Percentiles rank a stretch among this genome's conserved stretches.
phyloP scores from a whole-genome alignment of 2,888 invertebrate genomes.

The Philaethria dido region DNA sequence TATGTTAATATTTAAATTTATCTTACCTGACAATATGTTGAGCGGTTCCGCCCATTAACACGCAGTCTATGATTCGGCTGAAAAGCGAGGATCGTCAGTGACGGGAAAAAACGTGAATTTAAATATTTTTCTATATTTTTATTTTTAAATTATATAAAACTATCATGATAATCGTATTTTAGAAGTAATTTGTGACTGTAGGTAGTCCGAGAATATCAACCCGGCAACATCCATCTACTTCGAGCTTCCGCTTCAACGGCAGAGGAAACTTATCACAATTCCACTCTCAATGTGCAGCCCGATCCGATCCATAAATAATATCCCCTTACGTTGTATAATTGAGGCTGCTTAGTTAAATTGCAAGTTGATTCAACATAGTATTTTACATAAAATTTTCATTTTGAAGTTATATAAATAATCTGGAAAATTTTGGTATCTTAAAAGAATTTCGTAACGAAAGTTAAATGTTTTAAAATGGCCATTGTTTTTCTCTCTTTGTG shows the following conservation, averaged over 20 bases:
- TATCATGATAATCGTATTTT: background rate
- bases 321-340: background rate
- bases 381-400: background rate
- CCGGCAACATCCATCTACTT: slow-evolving; percentile 52
- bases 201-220: slow-evolving; percentile 65
- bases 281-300: slow-evolving; percentile 57
- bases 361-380: slow-evolving; percentile 6
- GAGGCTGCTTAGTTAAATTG: slow-evolving; percentile 12
- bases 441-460: background rate
- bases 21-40: too few species aligned
- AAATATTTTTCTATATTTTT: too few species aligned
- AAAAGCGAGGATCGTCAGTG: too few species aligned
- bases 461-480: background rate
- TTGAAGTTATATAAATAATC: background rate
- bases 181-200: slow-evolving; percentile 41
- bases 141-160: too few species aligned
- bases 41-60: too few species aligned
- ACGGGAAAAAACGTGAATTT: too few species aligned
- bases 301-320: slow-evolving; percentile 39
- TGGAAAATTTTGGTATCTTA: slow-evolving; percentile 1
- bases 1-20: too few species aligned
- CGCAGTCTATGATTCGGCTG: too few species aligned
- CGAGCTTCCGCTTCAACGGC: slow-evolving; percentile 65
- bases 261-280: slow-evolving; percentile 60
- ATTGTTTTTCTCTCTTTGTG: slow-evolving; percentile 7